Evolutionary conservation across 2,797 vertebrate genomes (phyloP), one percentile per base, ranked within the genome.

Genomic region (Pteronotus mesoamericanus): DNA sequence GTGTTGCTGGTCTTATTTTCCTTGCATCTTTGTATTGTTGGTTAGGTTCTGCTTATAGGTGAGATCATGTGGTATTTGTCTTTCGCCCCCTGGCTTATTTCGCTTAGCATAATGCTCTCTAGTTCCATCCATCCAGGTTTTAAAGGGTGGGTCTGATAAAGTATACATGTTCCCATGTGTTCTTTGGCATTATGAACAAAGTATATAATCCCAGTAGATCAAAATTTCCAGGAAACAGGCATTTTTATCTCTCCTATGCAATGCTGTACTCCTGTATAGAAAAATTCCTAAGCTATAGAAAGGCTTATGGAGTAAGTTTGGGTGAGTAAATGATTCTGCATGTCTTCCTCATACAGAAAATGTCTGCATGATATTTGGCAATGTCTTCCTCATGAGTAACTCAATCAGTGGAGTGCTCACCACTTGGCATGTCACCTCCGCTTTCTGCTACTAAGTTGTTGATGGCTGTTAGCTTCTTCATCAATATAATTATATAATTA

Each of bases 401-500:
- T 57, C 39, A 64, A 57, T 46, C 57, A 24, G 10, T 34, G 24
- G 48, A 46, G 51, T 55, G 14, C 7, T 19, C 9, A 57, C 29
- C 39, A 18, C 12, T 84, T 55, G 46, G 21, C 1, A 2, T 34
- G 11, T 74, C 14, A 42, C 32, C 32, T 55, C 0, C 14, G 32
- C 37, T 57, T 32, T n/a, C 26, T 72, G 37, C 19, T 39, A 83
- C 1, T 24, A 87, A 75, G 11, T 51, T 85, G 48, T 37, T 89
- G 34, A 74, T 82, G 9, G 10, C 61, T 42, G 8, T 95, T 89
- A 79, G 72, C 75, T 82, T 93, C 44, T 68, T 92, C 29, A 59
- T 92, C 84, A 75, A 83, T 94, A 75, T 79, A 94, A 92, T 96
- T 95, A 87, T 92, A 94, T 89, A 19, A 88, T 96, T 96, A 39